Conservation (phyloP, 1,140 invertebrate genomes). For the Eulimnadia texana region DNA sequence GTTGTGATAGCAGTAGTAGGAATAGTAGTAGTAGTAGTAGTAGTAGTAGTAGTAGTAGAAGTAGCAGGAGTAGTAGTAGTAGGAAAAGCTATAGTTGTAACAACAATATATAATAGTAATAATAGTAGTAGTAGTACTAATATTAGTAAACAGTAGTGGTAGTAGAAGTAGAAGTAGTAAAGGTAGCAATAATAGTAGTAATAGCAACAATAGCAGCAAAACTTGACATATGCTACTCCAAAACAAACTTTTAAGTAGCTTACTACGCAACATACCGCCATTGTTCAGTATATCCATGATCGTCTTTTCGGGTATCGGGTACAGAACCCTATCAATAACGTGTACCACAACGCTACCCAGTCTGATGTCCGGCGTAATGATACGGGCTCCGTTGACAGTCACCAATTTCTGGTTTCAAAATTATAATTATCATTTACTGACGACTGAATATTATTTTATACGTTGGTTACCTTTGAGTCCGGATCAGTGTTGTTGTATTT, state of each 20-base stretch:
- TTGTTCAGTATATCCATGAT: slow-evolving; percentile 14
- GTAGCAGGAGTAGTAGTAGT: too few species aligned
- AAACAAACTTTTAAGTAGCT: neutral
- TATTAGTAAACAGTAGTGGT: too few species aligned
- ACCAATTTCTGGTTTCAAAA: neutral
- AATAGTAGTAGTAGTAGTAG: too few species aligned
- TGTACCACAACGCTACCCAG: slow-evolving; percentile 13
- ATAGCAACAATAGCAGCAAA: too few species aligned
- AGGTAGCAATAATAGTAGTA: too few species aligned
- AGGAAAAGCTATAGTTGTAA: too few species aligned
- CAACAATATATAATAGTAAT: too few species aligned
- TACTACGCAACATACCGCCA: slow-evolving; percentile 12
- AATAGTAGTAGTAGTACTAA: too few species aligned
- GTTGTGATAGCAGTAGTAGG: too few species aligned
- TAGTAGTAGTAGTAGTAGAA: too few species aligned
- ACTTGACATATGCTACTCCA: too few species aligned
- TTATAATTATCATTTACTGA: neutral
- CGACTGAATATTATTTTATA: neutral
- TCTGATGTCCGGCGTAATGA: slow-evolving; percentile 13
- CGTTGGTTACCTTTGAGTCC: neutral
- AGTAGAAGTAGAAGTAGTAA: too few species aligned
- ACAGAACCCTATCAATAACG: slow-evolving; percentile 15
- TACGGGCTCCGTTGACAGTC: slow-evolving; percentile 16
- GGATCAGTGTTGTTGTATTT: slow-evolving; percentile 11
- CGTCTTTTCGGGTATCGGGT: slow-evolving; percentile 9